A percentile compares a stretch with the other conserved stretches of the same genome.
Conservation (phyloP, 2,113 vertebrate genomes). For the Mustela nigripes region DNA sequence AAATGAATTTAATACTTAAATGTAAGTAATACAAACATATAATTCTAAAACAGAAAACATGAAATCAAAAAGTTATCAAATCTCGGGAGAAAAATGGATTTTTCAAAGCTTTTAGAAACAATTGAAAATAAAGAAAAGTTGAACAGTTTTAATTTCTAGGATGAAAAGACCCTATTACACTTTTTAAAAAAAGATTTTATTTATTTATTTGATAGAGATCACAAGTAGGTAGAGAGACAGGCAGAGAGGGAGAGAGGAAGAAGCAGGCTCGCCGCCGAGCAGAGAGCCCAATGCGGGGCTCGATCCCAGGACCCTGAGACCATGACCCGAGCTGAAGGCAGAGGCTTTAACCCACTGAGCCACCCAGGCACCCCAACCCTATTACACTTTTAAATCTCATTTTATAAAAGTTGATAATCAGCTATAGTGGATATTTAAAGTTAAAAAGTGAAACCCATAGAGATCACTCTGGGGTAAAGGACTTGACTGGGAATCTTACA, state of each 20-base stretch:
- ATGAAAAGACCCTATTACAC: background rate
- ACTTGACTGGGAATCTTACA: background rate
- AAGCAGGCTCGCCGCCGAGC: too few species aligned
- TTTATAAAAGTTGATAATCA: background rate
- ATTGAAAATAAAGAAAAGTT: background rate
- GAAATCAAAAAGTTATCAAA: background rate
- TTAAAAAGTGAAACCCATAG: background rate
- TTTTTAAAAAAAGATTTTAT: background rate
- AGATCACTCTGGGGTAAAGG: background rate
- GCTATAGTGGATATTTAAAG: background rate
- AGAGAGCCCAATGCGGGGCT: too few species aligned
- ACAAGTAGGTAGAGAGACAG: too few species aligned
- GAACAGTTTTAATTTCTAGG: background rate
- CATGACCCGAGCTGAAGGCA: too few species aligned
- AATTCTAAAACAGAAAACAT: conserved; percentile 20
- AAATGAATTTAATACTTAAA: background rate
- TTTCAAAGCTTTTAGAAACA: conserved; percentile 12
- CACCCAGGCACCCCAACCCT: background rate
- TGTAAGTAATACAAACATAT: background rate
- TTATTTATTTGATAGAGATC: too few species aligned
- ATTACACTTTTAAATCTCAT: conserved; percentile 45
- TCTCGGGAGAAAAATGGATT: conserved; percentile 28
- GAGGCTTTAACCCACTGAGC: too few species aligned
- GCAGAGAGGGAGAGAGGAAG: too few species aligned
- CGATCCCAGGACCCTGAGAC: too few species aligned